Evolutionary conservation across 2,113 vertebrate genomes (phyloP).

Genomic region (Microtus oregoni): DNA sequence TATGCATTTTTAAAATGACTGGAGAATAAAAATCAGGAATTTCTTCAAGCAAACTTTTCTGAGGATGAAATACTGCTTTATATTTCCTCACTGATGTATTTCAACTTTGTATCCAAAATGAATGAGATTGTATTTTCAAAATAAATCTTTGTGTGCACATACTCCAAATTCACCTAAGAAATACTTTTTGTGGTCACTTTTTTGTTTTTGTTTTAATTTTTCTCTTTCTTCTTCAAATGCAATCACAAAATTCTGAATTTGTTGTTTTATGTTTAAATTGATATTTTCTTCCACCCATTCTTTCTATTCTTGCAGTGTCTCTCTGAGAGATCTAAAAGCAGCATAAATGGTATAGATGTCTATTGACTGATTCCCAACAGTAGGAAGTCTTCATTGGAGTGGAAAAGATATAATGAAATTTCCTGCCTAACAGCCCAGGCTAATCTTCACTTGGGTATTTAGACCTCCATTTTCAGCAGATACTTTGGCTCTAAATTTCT

Average conservation of each 20-base stretch:
- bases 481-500: conserved; percentile 11
- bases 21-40: conserved; percentile 21
- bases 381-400: conserved; percentile 46
- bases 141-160: background rate
- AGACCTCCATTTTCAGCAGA: conserved; percentile 34
- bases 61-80: background rate
- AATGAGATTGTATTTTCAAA: background rate
- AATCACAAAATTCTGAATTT: conserved; percentile 14
- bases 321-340: background rate
- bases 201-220: background rate
- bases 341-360: background rate
- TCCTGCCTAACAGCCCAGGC: conserved; percentile 44
- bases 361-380: conserved; percentile 11
- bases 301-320: background rate
- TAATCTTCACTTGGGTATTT: conserved; percentile 42
- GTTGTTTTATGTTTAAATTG: background rate
- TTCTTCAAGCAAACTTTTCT: background rate
- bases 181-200: background rate
- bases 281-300: background rate
- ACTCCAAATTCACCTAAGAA: background rate
- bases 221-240: conserved; percentile 9
- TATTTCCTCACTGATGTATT: background rate
- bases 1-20: background rate
- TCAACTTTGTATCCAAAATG: background rate
- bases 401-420: conserved; percentile 42